Evolutionary conservation across 2,888 invertebrate species (phyloP), one percentile per base, ranked within the genome.

Genomic region (Aradus depressus): DNA sequence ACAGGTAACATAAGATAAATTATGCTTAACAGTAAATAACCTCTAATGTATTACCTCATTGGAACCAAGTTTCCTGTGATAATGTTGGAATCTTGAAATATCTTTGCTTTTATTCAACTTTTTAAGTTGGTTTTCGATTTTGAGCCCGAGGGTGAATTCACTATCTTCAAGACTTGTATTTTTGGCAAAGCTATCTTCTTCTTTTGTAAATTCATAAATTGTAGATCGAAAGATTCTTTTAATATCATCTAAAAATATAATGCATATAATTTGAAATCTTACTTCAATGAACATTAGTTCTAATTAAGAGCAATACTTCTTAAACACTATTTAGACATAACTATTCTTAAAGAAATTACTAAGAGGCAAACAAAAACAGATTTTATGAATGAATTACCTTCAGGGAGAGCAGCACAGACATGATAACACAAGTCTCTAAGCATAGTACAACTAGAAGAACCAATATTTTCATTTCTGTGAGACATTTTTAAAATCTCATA

Each of bases 61-160:
- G 18, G 64, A 61, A 56, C 68, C 66, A 6, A 72, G 62, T 56
- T 66, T 69, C 39, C 68, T 63, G 57, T 70, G 66, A 35, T 70
- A 61, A 49, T 69, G 68, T 12, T 65, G 62, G 60, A 72, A 67
- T 2, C 62, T 58, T 12, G 65, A 64, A 4, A 68, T 68, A 60
- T 69, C 68, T 51, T 63, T 64, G 31, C 66, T 66, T 52, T 65
- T 58, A 4, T 56, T 57, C 34, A 60, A 58, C n/a, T 50, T 56
- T 18, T 55, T 59, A 5, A 64, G 50, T 43, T 62, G 60, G 45
- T 62, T 58, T 49, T 64, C 63, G 39, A 63, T 57, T 39, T 56
- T 62, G 35, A 62, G 60, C 3, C 58, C 55, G 21, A 61, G 53
- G 26, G 58, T 50, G 37, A 61, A 58, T 53, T 64, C 64, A 53